Base-by-base conservation (phyloP, 2,888 invertebrate species). In the Drosophila kuntzei region DNA sequence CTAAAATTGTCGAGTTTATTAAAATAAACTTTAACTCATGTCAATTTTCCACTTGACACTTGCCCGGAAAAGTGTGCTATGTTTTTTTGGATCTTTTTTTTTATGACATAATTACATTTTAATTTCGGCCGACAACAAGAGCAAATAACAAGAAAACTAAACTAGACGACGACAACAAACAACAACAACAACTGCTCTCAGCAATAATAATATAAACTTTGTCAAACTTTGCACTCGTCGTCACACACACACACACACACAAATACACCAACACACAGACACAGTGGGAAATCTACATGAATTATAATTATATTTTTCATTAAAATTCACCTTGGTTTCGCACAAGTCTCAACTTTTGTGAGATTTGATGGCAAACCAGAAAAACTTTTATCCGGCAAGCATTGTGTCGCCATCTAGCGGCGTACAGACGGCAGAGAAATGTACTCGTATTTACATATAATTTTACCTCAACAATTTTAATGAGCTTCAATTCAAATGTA, bases 271-370 rank as follows among this genome's bases (percentile, higher is more conserved):
- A n/a, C 22, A 51, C 11, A 37, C 20, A 37, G 12, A 29, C 32
- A 64, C 46, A 58, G 63, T 51, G 60, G 50, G 37, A 74, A 85
- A 87, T 87, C 72, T 73, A 71, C 79, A 85, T 84, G 81, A 89
- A 89, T 84, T 83, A 87, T 87, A 89, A 87, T 85, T 89, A 87
- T 84, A 79, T 73, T 87, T 87, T 89, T 71, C 87, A 85, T 80
- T 87, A 80, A 86, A 88, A 80, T 86, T 86, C 83, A 87, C 80
- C 80, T 84, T 86, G 75, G 79, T 71, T 75, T 71, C 54, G 70
- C 43, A 59, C 44, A 76, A 87, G 79, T 76, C 71, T 85, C 60
- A 76, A 79, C 76, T 86, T 81, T 62, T 49, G 27, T 55, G 44
- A 64, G 49, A 64, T 74, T 67, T 67, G 74, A 57, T 51, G 65